Conservation (phyloP, 2,888 invertebrate species). For the Catocala fraxini region DNA sequence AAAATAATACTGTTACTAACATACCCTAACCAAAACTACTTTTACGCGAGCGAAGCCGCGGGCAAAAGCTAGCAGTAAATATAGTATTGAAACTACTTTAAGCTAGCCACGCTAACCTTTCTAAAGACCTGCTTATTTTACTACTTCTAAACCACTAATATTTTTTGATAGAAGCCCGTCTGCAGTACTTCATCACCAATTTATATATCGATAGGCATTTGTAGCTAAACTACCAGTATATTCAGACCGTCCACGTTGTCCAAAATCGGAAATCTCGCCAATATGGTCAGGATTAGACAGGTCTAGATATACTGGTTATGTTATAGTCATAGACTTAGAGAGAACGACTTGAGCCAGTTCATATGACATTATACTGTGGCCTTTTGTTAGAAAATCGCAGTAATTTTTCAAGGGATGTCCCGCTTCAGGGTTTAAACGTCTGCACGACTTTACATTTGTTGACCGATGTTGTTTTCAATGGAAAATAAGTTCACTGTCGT, state of each 20-base stretch:
- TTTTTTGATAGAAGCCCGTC: conserved; percentile 28
- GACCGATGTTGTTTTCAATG: conserved; percentile 25
- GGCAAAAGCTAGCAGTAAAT: too few species aligned
- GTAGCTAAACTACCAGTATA: conserved; percentile 30
- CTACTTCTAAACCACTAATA: conserved; percentile 5
- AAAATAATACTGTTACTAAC: too few species aligned
- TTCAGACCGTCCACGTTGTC: conserved; percentile 4
- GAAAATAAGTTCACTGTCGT: conserved; percentile 1
- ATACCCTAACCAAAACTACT: too few species aligned
- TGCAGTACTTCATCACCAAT: conserved; percentile 55
- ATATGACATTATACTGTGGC: conserved; percentile 58
- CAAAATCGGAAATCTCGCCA: conserved; percentile 1
- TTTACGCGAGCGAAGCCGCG: too few species aligned
- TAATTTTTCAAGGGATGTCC: conserved; percentile 52
- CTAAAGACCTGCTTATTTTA: neutral
- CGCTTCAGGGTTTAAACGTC: conserved; percentile 23
- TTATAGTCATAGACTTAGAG: conserved; percentile 48
- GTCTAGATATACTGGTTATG: conserved; percentile 45
- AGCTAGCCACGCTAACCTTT: neutral
- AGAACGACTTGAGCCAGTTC: conserved; percentile 46
- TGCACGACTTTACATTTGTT: conserved; percentile 32
- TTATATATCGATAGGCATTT: conserved; percentile 54
- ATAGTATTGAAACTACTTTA: too few species aligned
- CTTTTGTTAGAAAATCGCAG: conserved; percentile 61
- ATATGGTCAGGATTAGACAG: conserved; percentile 25